Base-by-base conservation (phyloP, 2,113 vertebrate genomes). In the Sclerurus mexicanus region DNA sequence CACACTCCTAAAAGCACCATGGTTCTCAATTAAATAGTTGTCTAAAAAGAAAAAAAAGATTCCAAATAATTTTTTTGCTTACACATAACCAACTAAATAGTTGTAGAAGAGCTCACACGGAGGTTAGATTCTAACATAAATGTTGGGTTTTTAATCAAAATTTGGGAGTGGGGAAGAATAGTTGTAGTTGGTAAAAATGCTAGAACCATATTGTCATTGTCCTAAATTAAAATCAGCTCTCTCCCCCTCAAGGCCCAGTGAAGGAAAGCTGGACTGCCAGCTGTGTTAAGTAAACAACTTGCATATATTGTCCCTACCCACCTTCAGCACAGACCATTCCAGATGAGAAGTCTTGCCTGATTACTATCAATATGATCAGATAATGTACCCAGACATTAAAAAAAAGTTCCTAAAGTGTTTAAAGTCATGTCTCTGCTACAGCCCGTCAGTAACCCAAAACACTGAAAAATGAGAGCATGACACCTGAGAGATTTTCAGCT, bases 111-210 rank as follows among this genome's bases (percentile, higher is more conserved):
- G 37, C 63, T 88, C 76, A 89, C 30, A 82, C 40, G 37, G 49
- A 95, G 82, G 50, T 95, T 93, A 93, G 87, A 90, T 89, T 91
- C 86, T 95, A 90, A 93, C 22, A 86, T 53, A 46, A 77, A 95
- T 96, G 95, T 82, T 56, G 85, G 85, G 68, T 25, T 53, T 47
- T 82, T 49, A 96, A 96, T 90, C 91, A 91, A 94, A 97, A 91
- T 79, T 14, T 55, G 8, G 46, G 44, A 31, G 14, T 1, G 1
- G 56, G 28, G n/a, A 28, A 83, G 15, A 83, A 22, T 24, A 82
- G 25, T 67, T 35, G 18, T 40, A 58, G 37, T 71, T 78, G 44
- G 42, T 71, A 90, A 39, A 89, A 96, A 67, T 59, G 53, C 77
- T 69, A 55, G 19, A 90, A 85, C 69, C 7, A 4, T 62, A 58